phyloP scores from a whole-genome alignment of 1,140 invertebrate species.

The Homalodisca vitripennis region DNA sequence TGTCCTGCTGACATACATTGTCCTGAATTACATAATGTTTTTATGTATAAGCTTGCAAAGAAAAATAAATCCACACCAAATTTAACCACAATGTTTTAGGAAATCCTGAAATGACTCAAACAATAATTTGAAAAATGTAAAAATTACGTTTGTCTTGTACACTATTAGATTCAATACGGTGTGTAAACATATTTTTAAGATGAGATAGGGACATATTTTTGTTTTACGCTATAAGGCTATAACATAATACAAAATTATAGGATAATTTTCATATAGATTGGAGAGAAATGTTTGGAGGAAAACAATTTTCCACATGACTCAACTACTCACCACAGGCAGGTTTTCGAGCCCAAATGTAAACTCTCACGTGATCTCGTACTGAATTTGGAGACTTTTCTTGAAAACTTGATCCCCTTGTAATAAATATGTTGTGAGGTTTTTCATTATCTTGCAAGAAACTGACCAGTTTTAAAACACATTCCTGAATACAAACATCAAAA shows the following conservation, averaged over 20 bases:
- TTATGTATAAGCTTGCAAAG: no score
- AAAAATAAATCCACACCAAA: no score
- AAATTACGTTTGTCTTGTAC: no score
- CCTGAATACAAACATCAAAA: no score
- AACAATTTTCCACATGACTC: no score
- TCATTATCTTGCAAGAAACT: constrained; percentile 55
- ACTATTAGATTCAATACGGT: background rate
- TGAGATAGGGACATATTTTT: background rate
- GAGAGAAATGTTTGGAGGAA: no score
- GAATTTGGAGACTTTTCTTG: constrained; percentile 41
- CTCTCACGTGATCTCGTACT: constrained; percentile 51
- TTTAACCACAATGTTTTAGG: no score
- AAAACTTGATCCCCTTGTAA: constrained; percentile 52
- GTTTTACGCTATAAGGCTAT: background rate
- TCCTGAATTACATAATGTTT: no score
- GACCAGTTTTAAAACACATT: constrained; percentile 53
- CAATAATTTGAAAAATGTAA: no score
- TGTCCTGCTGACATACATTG: no score
- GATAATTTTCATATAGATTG: background rate
- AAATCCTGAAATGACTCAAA: no score
- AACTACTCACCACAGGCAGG: constrained; percentile 45
- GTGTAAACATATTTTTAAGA: background rate
- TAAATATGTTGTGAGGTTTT: constrained; percentile 66
- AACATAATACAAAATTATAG: background rate
- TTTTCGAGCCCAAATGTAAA: constrained; percentile 65